Evolutionary conservation across 2,113 vertebrate species (phyloP).

Genomic region (Lepus americanus): DNA sequence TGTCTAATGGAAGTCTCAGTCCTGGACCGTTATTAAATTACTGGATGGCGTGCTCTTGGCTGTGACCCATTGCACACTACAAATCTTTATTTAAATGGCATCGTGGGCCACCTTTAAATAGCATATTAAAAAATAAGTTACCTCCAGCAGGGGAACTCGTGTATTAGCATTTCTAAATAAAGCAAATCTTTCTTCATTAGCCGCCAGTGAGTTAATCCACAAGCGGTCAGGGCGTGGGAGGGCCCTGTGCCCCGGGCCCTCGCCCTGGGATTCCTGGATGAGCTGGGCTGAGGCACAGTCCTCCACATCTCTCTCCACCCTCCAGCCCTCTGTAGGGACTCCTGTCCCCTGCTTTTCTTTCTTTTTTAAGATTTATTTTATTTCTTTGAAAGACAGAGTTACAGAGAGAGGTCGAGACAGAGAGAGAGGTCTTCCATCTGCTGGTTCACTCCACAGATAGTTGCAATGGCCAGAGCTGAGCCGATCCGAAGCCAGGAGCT

Average conservation of each 20-base stretch:
- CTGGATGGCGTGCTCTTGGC: slow-evolving; percentile 48
- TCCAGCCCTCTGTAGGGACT: background rate
- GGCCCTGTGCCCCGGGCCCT: background rate
- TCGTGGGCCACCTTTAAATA: slow-evolving; percentile 2
- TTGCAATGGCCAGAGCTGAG: too few species aligned
- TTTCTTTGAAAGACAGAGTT: too few species aligned
- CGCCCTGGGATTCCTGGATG: background rate
- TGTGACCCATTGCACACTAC: slow-evolving; percentile 21
- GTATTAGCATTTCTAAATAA: background rate
- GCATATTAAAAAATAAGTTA: slow-evolving; percentile 9
- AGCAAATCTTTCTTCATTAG: background rate
- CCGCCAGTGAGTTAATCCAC: background rate
- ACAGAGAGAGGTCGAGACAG: too few species aligned
- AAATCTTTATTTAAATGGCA: slow-evolving; percentile 66
- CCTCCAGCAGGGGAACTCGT: background rate
- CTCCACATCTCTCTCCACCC: background rate
- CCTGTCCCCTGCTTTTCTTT: too few species aligned
- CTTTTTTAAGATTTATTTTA: too few species aligned
- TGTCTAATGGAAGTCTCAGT: slow-evolving; percentile 22
- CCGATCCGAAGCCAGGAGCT: too few species aligned
- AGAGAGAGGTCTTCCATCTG: too few species aligned
- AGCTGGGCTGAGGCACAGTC: too few species aligned
- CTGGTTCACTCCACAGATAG: too few species aligned
- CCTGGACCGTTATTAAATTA: slow-evolving; percentile 63
- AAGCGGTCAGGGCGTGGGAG: background rate